Conservation (phyloP, 2,113 vertebrate genomes). For the Mus spicilegus region DNA sequence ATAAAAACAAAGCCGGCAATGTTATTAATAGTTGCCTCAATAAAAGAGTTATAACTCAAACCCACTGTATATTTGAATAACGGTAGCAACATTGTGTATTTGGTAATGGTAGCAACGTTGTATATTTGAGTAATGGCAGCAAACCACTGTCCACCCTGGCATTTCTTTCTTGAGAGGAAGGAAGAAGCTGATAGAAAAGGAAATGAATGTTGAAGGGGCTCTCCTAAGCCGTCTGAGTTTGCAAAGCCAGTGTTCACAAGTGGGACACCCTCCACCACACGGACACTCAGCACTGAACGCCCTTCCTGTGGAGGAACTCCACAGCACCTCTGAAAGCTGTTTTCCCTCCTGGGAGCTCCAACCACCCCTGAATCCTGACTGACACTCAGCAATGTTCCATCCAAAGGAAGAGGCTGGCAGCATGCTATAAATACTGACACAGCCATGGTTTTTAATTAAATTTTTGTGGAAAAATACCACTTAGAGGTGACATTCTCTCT, state of each 20-base stretch:
- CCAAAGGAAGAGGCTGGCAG: neutral
- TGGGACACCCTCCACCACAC: neutral
- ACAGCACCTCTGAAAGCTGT: rapidly evolving
- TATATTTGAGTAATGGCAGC: neutral
- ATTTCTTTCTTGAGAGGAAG: neutral
- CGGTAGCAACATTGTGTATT: neutral
- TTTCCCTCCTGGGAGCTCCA: neutral
- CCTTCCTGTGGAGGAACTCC: neutral
- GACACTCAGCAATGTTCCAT: neutral
- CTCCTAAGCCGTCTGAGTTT: neutral
- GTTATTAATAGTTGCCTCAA: neutral
- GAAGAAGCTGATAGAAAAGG: neutral
- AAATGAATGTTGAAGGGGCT: neutral
- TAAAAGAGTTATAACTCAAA: neutral
- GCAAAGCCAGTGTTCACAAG: no score
- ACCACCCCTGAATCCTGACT: neutral
- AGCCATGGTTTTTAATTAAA: slow-evolving; percentile 48
- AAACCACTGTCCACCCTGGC: neutral
- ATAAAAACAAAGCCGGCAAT: neutral
- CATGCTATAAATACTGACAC: slow-evolving; percentile 43
- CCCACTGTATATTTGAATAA: neutral
- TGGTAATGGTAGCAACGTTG: no score
- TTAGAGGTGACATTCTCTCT: neutral
- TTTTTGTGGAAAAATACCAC: slow-evolving; percentile 51
- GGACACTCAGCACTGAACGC: neutral